phyloP scores from a whole-genome alignment of 1,140 invertebrate species.

The Pentalonia nigronervosa region DNA sequence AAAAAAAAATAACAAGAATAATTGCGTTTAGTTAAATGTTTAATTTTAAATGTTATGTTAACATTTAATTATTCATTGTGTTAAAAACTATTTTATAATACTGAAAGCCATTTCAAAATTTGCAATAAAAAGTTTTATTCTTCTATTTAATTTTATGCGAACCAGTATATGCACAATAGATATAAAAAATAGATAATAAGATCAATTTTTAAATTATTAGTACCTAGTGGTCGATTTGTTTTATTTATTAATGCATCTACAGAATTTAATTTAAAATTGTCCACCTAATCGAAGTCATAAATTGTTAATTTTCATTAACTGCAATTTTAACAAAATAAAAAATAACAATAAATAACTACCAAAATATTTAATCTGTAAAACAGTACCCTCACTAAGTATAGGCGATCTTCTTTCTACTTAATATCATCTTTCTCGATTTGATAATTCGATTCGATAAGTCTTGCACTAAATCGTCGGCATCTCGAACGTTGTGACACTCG shows the following conservation, averaged over 20 bases:
- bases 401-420: background rate
- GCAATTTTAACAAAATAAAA: background rate
- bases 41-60: background rate
- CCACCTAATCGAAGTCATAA: background rate
- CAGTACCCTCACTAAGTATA: background rate
- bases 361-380: background rate
- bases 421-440: background rate
- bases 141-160: background rate
- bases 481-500: conserved; percentile 32
- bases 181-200: background rate
- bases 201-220: background rate
- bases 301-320: background rate
- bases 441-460: conserved; percentile 12
- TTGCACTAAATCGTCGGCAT: conserved; percentile 31
- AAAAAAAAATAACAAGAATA: background rate
- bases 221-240: background rate
- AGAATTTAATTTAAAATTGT: background rate
- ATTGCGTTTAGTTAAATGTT: background rate
- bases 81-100: background rate
- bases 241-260: background rate
- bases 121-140: background rate
- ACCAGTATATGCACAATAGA: background rate
- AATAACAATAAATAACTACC: background rate
- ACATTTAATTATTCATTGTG: background rate
- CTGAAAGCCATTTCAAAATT: background rate